Conservation (phyloP, 2,113 vertebrate species). For the Leucosticte australis region DNA sequence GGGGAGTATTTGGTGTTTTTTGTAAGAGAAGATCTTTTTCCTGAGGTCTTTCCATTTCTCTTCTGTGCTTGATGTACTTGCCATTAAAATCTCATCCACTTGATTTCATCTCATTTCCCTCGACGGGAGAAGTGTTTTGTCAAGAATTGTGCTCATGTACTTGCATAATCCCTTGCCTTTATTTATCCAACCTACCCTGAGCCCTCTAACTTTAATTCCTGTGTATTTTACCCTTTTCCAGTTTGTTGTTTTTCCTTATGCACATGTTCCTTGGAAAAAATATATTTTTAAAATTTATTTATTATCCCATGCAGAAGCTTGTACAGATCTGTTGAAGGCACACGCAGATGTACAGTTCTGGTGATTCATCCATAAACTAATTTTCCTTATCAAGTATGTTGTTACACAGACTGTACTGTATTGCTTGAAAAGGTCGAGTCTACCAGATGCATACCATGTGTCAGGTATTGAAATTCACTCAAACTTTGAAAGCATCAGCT, state of each 20-base stretch:
- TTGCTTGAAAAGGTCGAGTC: slow-evolving; percentile 12
- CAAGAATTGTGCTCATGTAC: neutral
- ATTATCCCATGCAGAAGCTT: neutral
- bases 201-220: neutral
- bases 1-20: neutral
- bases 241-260: neutral
- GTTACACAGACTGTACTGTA: neutral
- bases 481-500: neutral
- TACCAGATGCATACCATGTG: neutral
- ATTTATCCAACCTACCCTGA: neutral
- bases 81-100: neutral
- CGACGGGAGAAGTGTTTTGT: neutral
- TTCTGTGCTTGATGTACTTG: neutral
- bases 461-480: neutral
- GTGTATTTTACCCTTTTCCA: neutral
- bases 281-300: neutral
- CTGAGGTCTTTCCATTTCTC: neutral
- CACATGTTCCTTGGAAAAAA: accelerated
- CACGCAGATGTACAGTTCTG: neutral
- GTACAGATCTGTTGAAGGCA: neutral
- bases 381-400: neutral
- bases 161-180: neutral
- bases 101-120: neutral
- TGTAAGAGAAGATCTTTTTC: neutral
- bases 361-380: neutral